Evolutionary conservation across 2,888 invertebrate genomes (phyloP).

Genomic region (Drosophila merina): DNA sequence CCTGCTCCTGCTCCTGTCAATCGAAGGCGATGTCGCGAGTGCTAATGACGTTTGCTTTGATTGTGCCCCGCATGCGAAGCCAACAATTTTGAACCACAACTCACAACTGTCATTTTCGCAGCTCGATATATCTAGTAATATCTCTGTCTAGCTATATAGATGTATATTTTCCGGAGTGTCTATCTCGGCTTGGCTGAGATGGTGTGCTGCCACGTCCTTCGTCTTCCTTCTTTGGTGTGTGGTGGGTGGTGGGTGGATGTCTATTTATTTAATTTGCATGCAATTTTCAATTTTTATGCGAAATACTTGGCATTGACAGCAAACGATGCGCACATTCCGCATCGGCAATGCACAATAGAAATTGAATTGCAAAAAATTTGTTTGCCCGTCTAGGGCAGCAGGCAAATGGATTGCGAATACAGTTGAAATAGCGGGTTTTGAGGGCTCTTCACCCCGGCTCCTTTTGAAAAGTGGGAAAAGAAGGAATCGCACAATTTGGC

Average conservation of each 20-base stretch:
- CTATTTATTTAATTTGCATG: conserved; percentile 80
- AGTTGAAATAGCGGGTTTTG: conserved; percentile 37
- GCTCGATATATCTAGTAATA: conserved; percentile 2
- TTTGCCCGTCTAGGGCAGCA: conserved; percentile 62
- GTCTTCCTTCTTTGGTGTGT: background rate
- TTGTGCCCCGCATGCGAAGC: conserved; percentile 52
- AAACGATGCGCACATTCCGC: conserved; percentile 63
- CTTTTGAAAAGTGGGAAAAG: conserved; percentile 3
- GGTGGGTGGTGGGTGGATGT: conserved; percentile 36
- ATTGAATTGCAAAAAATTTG: conserved; percentile 79
- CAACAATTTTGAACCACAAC: conserved; percentile 44
- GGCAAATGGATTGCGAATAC: conserved; percentile 32
- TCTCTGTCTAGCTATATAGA: background rate
- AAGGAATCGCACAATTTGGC: conserved; percentile 79
- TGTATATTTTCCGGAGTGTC: conserved; percentile 25
- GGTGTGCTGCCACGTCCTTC: too few species aligned
- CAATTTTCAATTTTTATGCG: conserved; percentile 78
- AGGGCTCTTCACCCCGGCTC: conserved; percentile 33
- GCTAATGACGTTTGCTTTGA: conserved; percentile 78
- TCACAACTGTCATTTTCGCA: conserved; percentile 71
- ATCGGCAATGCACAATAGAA: conserved; percentile 71
- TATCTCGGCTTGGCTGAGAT: conserved; percentile 11
- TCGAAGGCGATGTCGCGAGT: conserved; percentile 62
- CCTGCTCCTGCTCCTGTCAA: conserved; percentile 48
- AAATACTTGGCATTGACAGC: conserved; percentile 72